Conservation (phyloP, 1,140 invertebrate genomes). For the Daktulosphaira vitifoliae region DNA sequence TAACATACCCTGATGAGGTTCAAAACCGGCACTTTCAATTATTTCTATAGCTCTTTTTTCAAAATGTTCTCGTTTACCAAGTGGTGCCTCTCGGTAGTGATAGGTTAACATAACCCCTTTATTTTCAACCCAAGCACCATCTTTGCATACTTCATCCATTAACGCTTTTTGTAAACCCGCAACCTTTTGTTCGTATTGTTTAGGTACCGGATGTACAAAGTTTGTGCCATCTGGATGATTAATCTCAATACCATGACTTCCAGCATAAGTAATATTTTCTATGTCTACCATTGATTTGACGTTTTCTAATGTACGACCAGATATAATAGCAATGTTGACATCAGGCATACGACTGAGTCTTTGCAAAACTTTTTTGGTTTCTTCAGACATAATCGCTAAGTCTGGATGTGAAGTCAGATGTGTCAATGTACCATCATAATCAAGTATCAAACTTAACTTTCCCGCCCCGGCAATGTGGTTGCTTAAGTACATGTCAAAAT, state of each 20-base stretch:
- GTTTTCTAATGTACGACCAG: conserved; percentile 75
- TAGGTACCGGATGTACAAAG: conserved; percentile 82
- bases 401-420: conserved; percentile 83
- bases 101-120: conserved; percentile 80
- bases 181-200: conserved; percentile 73
- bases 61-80: conserved; percentile 54
- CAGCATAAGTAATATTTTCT: conserved; percentile 80
- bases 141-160: conserved; percentile 73
- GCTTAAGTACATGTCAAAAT: conserved; percentile 75
- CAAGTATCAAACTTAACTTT: conserved; percentile 72
- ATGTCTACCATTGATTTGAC: conserved; percentile 86
- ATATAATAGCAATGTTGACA: conserved; percentile 80
- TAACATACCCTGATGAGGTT: conserved; percentile 65
- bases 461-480: conserved; percentile 53
- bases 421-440: conserved; percentile 83
- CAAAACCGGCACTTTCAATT: conserved; percentile 67
- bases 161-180: conserved; percentile 64
- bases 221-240: conserved; percentile 80
- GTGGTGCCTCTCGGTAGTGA: conserved; percentile 76
- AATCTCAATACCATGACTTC: conserved; percentile 83
- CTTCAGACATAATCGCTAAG: conserved; percentile 68
- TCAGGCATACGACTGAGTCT: conserved; percentile 77
- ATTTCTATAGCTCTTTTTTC: conserved; percentile 59
- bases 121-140: conserved; percentile 87
- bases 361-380: conserved; percentile 75